Conservation (phyloP, 2,797 vertebrate species). For the Pseudotriccus pelzelni region DNA sequence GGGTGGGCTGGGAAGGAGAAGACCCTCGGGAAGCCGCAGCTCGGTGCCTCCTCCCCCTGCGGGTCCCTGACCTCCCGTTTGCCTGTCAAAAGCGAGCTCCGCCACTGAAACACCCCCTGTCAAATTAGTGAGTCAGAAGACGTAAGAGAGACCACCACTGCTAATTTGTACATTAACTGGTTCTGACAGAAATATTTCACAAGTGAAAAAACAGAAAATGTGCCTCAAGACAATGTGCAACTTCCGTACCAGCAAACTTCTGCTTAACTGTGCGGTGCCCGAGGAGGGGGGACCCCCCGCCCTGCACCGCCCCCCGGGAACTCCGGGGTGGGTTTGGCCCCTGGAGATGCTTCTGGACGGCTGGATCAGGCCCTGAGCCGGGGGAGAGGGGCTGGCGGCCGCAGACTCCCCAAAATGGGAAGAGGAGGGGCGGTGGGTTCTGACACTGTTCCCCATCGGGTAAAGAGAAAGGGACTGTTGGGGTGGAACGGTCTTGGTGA, state of each 20-base stretch:
- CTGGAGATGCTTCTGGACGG: not conserved
- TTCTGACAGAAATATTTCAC: conserved; percentile 88
- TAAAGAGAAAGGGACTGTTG: not conserved
- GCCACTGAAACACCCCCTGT: conserved; percentile 84
- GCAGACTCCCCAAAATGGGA: accelerated
- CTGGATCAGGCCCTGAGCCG: not conserved
- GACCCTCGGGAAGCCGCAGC: not conserved
- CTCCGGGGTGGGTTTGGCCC: not conserved
- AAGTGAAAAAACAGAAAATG: conserved; percentile 81
- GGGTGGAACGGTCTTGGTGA: not conserved
- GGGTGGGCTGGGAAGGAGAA: not conserved
- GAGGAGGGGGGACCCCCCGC: not conserved
- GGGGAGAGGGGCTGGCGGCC: accelerated
- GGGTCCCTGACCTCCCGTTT: conserved; percentile 84
- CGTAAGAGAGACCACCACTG: conserved; percentile 82
- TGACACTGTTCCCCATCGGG: accelerated
- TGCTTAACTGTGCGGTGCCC: conserved; percentile 59
- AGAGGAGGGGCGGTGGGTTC: accelerated
- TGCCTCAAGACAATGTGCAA: conserved; percentile 66
- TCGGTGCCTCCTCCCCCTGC: conserved; percentile 76
- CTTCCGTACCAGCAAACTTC: conserved; percentile 70
- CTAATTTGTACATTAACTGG: conserved; percentile 96
- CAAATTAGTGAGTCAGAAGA: conserved; percentile 86
- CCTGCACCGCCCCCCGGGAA: not conserved
- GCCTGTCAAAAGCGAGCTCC: conserved; percentile 79